Conservation (phyloP, 2,888 invertebrate genomes). For the Nomada fucata region DNA sequence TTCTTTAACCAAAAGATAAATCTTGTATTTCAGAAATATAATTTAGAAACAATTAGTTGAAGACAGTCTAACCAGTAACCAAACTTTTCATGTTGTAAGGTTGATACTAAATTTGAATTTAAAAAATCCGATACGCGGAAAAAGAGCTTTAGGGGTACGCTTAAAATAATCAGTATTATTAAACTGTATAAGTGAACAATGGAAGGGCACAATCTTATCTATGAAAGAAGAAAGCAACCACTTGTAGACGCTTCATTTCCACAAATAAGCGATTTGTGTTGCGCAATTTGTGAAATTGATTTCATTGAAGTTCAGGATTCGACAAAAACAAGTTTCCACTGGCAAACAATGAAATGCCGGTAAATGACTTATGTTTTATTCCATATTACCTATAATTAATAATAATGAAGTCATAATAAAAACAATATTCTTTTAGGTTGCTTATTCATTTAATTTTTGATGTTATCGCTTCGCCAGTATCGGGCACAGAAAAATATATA, state of each 20-base stretch:
- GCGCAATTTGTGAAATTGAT: conserved; percentile 73
- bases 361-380: conserved; percentile 42
- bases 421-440: conserved; percentile 44
- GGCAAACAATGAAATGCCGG: conserved; percentile 80
- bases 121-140: not conserved
- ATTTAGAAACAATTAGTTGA: not conserved
- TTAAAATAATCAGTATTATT: not conserved
- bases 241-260: conserved; percentile 59
- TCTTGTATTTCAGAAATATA: not conserved
- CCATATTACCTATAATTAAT: not conserved
- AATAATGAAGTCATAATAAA: not conserved
- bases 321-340: conserved; percentile 76
- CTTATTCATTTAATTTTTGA: conserved; percentile 71
- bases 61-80: not conserved
- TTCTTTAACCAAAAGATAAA: not conserved
- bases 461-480: conserved; percentile 76
- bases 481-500: conserved; percentile 68
- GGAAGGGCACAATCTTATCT: conserved; percentile 5
- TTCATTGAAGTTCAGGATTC: conserved; percentile 70
- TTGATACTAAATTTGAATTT: conserved; percentile 26
- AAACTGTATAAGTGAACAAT: conserved; percentile 32
- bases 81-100: not conserved
- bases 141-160: not conserved
- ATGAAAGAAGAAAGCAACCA: conserved; percentile 3
- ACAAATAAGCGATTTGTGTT: conserved; percentile 67